A percentile compares a stretch with the other conserved stretches of the same genome.
Evolutionary conservation across 2,113 vertebrate species (phyloP).

Genomic region (Scophthalmus maximus): DNA sequence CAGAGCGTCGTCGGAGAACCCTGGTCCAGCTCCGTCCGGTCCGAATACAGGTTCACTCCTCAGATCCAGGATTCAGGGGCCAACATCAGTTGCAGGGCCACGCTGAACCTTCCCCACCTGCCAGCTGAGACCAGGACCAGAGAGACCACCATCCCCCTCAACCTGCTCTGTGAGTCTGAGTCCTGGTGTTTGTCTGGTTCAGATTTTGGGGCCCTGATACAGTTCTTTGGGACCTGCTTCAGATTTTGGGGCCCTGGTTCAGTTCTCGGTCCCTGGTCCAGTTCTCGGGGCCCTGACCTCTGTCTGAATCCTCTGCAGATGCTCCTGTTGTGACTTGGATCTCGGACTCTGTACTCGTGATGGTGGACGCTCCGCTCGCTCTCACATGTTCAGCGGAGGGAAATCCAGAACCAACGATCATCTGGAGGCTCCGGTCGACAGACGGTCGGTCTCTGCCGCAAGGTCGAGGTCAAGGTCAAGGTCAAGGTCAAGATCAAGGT

Average conservation of each 20-base stretch:
- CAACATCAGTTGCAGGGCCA: slow-evolving; percentile 72
- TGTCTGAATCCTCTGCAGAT: slow-evolving; percentile 48
- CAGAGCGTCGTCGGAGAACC: neutral
- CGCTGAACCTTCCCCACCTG: slow-evolving; percentile 45
- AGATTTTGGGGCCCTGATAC: no score
- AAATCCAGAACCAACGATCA: slow-evolving; percentile 56
- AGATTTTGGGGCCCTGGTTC: neutral
- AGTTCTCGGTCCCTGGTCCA: no score
- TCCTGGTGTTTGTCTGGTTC: neutral
- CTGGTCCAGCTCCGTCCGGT: neutral
- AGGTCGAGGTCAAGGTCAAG: no score
- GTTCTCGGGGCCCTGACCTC: neutral
- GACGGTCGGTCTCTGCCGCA: neutral
- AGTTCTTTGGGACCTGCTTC: neutral
- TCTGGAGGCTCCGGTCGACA: slow-evolving; percentile 58
- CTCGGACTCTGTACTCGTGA: neutral
- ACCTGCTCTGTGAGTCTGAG: slow-evolving; percentile 63
- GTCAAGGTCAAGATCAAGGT: no score
- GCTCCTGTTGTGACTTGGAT: slow-evolving; percentile 52
- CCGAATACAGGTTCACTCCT: slow-evolving; percentile 52
- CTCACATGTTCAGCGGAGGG: slow-evolving; percentile 67
- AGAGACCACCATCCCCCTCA: slow-evolving; percentile 52
- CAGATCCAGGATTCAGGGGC: slow-evolving; percentile 20
- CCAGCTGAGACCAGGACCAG: slow-evolving; percentile 39
- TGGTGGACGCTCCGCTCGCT: slow-evolving; percentile 32